Evolutionary conservation across 2,797 vertebrate genomes (phyloP).

Genomic region (Argyrosomus regius): DNA sequence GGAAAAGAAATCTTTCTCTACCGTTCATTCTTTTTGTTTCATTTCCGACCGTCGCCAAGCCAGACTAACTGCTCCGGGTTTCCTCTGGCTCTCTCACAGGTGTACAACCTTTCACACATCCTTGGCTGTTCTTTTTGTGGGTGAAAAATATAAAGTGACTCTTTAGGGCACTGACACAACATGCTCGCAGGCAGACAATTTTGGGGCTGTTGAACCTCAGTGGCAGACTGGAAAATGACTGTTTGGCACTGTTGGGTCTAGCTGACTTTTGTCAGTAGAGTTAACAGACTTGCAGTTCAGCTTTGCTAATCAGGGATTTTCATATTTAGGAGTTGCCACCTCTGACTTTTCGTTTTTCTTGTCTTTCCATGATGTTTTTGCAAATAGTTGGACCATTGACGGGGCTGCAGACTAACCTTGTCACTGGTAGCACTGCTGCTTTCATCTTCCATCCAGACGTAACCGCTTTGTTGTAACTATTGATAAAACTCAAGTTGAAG

Average conservation of each 20-base stretch:
- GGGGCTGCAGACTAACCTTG: too few relatives aligned
- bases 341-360: not conserved
- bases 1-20: constrained; percentile 11
- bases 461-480: too few relatives aligned
- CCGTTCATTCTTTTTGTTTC: not conserved
- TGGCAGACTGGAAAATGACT: not conserved
- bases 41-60: constrained; percentile 3
- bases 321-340: not conserved
- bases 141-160: not conserved
- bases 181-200: not conserved
- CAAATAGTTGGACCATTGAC: too few relatives aligned
- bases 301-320: not conserved
- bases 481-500: too few relatives aligned
- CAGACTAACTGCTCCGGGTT: constrained; percentile 24
- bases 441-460: too few relatives aligned
- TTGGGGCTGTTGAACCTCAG: not conserved
- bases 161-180: constrained; percentile 19
- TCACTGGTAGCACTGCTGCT: too few relatives aligned
- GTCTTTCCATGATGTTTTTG: too few relatives aligned
- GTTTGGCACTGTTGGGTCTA: not conserved
- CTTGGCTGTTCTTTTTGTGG: constrained; percentile 5
- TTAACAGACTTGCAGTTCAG: not conserved
- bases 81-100: constrained; percentile 9
- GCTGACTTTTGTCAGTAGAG: not conserved
- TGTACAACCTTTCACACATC: constrained; percentile 8